A percentile compares a stretch with the other conserved stretches of the same genome.
phyloP scores from a whole-genome alignment of 2,797 vertebrate genomes.

The Sebastes dallii region DNA sequence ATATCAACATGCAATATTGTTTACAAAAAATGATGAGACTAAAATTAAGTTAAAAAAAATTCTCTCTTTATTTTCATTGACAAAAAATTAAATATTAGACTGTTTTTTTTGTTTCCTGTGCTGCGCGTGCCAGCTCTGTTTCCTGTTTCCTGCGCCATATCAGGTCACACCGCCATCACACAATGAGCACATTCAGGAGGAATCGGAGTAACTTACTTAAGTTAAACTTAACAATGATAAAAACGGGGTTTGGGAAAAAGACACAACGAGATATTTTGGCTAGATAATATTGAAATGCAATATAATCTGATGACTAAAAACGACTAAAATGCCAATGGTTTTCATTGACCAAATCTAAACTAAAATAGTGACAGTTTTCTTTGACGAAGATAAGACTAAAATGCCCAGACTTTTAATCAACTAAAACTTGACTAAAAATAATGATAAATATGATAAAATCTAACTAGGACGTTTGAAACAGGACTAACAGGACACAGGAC shows the following conservation, averaged over 20 bases:
- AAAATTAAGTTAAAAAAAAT: not conserved
- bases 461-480: not conserved
- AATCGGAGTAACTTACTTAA: not conserved
- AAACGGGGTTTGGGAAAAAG: not conserved
- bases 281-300: not conserved
- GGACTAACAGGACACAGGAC: not conserved
- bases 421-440: not conserved
- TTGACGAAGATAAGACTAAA: not conserved
- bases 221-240: not conserved
- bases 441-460: not conserved
- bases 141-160: not conserved
- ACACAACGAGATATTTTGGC: not conserved
- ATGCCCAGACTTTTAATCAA: not conserved
- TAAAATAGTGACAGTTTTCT: not conserved
- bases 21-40: not conserved
- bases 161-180: not conserved
- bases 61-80: not conserved
- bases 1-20: not conserved
- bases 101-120: not conserved
- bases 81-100: accelerated
- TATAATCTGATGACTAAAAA: not conserved
- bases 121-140: not conserved
- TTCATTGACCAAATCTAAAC: not conserved
- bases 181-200: not conserved
- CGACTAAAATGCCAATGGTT: not conserved